Base-by-base conservation (phyloP, 2,797 vertebrate species). In the Otus scops region DNA sequence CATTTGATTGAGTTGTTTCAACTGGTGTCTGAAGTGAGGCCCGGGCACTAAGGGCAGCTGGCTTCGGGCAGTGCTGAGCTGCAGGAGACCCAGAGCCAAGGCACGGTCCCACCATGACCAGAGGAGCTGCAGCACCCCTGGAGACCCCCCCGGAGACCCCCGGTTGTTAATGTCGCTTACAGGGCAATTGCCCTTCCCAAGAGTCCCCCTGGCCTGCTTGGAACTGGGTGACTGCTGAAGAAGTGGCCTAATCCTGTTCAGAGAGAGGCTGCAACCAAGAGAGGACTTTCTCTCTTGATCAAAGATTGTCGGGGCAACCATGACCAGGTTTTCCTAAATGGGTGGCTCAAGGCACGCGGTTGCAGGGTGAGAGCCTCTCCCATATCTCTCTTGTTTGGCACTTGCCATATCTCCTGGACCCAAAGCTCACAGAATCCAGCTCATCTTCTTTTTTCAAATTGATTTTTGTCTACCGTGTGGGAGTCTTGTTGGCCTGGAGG, bases 1-100 rank as follows among this genome's bases (percentile, higher is more conserved):
- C 0, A 8, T 1, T 41, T 0, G 0, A 28, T 18, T 50, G 7
- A 13, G 28, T 2, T 36, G 54, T 24, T 67, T 19, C 73, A 19
- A 0, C 11, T 13, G 24, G 1, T 50, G 43, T 3, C 63, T 32
- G 59, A 13, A 47, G 14, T 2, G 57, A 34, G 27, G 41, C 48
- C 38, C 2, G 6, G 61, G 0, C 63, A 24, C 5, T 5, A 57
- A 28, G 53, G 59, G 67, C 53, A 34, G 73, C 30, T 36, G n/a
- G 32, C 38, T 4, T 67, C 53, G 1, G 13, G 9, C 47, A 1
- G 27, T 9, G 32, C 41, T 0, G 24, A 38, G 50, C 71, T 45
- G 43, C 34, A 27, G 70, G 61, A 54, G 74, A 27, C n/a, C 10
- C 5, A 4, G 70, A 24, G 21, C 57, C 26, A 15, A 8, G 50